phyloP scores from a whole-genome alignment of 2,113 vertebrate genomes.

The Oreocharis arfaki region DNA sequence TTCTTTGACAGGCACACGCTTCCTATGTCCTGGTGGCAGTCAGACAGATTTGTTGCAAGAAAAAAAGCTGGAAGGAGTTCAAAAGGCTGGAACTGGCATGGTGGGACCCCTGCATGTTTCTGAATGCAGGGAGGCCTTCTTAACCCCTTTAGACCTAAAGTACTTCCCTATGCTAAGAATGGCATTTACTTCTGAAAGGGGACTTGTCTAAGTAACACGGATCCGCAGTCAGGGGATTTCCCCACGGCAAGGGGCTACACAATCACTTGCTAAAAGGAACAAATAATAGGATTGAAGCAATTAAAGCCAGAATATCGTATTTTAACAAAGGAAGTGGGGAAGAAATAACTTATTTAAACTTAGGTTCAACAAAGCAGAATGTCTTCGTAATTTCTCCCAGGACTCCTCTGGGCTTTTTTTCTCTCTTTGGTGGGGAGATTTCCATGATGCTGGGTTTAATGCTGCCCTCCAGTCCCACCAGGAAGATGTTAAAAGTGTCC shows the following conservation, averaged over 20 bases:
- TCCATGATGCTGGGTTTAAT: neutral
- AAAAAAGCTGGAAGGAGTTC: constrained; percentile 83
- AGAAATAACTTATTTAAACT: constrained; percentile 41
- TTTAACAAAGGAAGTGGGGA: constrained; percentile 17
- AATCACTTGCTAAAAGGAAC: constrained; percentile 57
- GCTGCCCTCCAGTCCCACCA: neutral
- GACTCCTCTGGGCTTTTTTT: neutral
- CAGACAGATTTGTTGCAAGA: constrained; percentile 80
- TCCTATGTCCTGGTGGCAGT: constrained; percentile 81
- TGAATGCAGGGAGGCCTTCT: constrained; percentile 82
- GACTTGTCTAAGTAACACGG: constrained; percentile 65
- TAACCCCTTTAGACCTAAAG: constrained; percentile 85
- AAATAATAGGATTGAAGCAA: constrained; percentile 66
- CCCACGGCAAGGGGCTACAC: constrained; percentile 52
- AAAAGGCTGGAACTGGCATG: constrained; percentile 84
- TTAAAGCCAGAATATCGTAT: constrained; percentile 60
- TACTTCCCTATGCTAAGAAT: constrained; percentile 75
- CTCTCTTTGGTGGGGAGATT: neutral
- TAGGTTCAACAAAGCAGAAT: neutral
- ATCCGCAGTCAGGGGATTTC: constrained; percentile 56
- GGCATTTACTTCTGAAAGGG: constrained; percentile 71
- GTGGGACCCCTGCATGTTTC: constrained; percentile 90
- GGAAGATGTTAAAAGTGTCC: constrained; percentile 47
- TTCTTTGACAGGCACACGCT: constrained; percentile 78
- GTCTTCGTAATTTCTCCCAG: neutral